Evolutionary conservation across 2,888 invertebrate genomes (phyloP).

Genomic region (Oxytorus armatus): DNA sequence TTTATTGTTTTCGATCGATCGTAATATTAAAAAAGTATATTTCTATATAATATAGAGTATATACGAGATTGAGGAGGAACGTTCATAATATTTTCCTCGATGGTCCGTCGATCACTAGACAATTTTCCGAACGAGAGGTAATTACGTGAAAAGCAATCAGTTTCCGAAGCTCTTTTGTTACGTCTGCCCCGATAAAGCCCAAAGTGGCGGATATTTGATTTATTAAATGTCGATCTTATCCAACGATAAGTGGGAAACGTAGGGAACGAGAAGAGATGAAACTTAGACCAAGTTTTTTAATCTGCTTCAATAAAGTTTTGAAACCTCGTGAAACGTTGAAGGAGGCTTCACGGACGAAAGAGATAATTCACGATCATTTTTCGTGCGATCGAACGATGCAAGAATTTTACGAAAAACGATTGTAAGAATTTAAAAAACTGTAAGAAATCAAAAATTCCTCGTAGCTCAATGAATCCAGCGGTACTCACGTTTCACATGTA

Average conservation of each 20-base stretch:
- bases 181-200: constrained; percentile 43
- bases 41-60: neutral
- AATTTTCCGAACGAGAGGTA: constrained; percentile 67
- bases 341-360: neutral
- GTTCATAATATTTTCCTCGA: constrained; percentile 23
- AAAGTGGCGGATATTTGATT: constrained; percentile 68
- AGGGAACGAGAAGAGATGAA: neutral
- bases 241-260: constrained; percentile 24
- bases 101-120: constrained; percentile 21
- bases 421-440: neutral
- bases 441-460: no score
- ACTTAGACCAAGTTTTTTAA: constrained; percentile 62
- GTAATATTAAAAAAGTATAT: no score
- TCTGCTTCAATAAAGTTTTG: constrained; percentile 36
- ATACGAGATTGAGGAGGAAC: neutral
- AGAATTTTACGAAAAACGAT: neutral
- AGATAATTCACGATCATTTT: neutral
- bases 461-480: neutral
- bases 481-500: no score
- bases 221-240: constrained; percentile 65
- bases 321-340: constrained; percentile 24
- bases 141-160: constrained; percentile 65
- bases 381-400: neutral
- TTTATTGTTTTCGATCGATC: no score
- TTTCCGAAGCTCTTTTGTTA: constrained; percentile 35